Conservation (phyloP, 1,140 invertebrate species). For the Apis dorsata region DNA sequence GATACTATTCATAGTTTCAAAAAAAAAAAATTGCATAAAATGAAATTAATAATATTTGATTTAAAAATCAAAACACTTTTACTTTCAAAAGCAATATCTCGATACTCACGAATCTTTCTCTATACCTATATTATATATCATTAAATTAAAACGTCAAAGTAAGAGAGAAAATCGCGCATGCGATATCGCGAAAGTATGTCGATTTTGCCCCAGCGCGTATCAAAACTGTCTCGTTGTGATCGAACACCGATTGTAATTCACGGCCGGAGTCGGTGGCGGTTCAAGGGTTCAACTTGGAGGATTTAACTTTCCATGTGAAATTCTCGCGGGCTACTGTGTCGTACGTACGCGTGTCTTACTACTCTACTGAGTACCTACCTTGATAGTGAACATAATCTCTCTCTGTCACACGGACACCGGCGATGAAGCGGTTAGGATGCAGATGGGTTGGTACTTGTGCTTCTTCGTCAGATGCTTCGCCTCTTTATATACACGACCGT, state of each 20-base stretch:
- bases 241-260: slow-evolving; percentile 14
- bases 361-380: slow-evolving; percentile 64
- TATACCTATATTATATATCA: too few species aligned
- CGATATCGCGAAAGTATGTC: too few species aligned
- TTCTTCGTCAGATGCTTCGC: slow-evolving; percentile 75
- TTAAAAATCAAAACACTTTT: not conserved
- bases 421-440: slow-evolving; percentile 73
- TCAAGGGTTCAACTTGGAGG: not conserved
- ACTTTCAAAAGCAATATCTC: not conserved
- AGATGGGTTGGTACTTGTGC: slow-evolving; percentile 75
- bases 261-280: not conserved
- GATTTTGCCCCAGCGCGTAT: slow-evolving; percentile 7
- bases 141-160: not conserved
- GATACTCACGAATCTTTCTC: not conserved
- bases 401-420: slow-evolving; percentile 66
- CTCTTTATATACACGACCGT: slow-evolving; percentile 76
- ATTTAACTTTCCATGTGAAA: slow-evolving; percentile 3
- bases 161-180: too few species aligned
- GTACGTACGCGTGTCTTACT: slow-evolving; percentile 6
- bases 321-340: slow-evolving; percentile 4
- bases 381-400: slow-evolving; percentile 75
- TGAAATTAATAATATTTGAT: too few species aligned
- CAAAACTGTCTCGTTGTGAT: not conserved
- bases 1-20: not conserved
- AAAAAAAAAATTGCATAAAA: too few species aligned